phyloP scores from a whole-genome alignment of 2,113 vertebrate species.

The Collichthys lucidus region DNA sequence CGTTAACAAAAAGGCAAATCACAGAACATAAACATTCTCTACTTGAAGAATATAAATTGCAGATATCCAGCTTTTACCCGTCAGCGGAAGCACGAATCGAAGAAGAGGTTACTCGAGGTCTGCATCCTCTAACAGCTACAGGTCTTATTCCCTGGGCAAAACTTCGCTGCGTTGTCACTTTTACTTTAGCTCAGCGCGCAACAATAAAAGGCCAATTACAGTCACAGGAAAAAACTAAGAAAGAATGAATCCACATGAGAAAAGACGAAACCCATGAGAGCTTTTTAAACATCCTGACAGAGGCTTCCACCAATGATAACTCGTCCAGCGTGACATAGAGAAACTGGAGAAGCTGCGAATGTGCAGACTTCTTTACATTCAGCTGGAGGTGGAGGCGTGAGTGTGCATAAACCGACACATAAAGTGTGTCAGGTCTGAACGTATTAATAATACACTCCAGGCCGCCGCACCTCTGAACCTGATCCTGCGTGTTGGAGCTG shows the following conservation, averaged over 20 bases:
- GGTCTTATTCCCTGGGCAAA: slow-evolving; percentile 13
- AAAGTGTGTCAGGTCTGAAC: neutral
- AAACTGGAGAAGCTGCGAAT: neutral
- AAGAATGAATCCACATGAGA: slow-evolving; percentile 32
- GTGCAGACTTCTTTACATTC: neutral
- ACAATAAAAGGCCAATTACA: slow-evolving; percentile 59
- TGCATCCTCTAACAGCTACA: neutral
- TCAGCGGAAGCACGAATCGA: neutral
- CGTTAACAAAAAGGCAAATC: neutral
- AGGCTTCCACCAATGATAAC: slow-evolving; percentile 3
- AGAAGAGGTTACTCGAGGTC: slow-evolving; percentile 7
- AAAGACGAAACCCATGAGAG: slow-evolving; percentile 15
- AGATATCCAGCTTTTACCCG: slow-evolving; percentile 14
- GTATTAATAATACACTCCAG: neutral
- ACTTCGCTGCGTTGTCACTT: slow-evolving; percentile 1
- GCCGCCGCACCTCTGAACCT: neutral
- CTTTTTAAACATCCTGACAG: neutral
- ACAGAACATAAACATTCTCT: neutral
- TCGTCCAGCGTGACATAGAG: neutral
- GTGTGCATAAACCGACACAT: neutral
- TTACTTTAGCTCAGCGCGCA: slow-evolving; percentile 33
- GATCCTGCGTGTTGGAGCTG: neutral
- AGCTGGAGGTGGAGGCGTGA: neutral
- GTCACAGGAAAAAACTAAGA: slow-evolving; percentile 38
- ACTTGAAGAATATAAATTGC: slow-evolving; percentile 1